Conservation (phyloP, 2,888 invertebrate genomes). For the Zelleria hepariella region DNA sequence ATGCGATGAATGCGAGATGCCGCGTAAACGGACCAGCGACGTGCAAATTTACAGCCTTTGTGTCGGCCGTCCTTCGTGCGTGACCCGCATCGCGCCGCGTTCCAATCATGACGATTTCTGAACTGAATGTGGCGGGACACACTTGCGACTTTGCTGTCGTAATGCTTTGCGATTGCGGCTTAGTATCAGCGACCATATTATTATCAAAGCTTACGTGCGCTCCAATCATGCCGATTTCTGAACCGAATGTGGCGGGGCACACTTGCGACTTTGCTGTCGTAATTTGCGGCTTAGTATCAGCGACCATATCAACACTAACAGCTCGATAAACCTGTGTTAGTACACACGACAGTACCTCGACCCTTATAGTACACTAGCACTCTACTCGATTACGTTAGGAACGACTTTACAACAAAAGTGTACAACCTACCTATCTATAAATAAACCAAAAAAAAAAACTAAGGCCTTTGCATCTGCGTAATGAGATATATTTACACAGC, state of each 20-base stretch:
- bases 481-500: too few relatives aligned
- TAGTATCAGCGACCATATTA: too few relatives aligned
- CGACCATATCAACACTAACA: too few relatives aligned
- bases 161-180: too few relatives aligned
- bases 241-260: background rate
- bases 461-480: too few relatives aligned
- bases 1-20: conserved; percentile 63
- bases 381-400: too few relatives aligned
- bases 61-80: conserved; percentile 32
- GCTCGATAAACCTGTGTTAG: too few relatives aligned
- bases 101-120: conserved; percentile 15
- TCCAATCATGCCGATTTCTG: conserved; percentile 15
- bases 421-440: too few relatives aligned
- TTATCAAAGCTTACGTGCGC: too few relatives aligned
- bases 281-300: too few relatives aligned
- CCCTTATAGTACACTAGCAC: too few relatives aligned
- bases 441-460: background rate
- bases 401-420: too few relatives aligned
- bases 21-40: conserved; percentile 64
- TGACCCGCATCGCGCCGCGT: conserved; percentile 44
- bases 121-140: background rate
- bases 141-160: background rate
- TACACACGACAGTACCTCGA: background rate
- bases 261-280: background rate
- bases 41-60: conserved; percentile 71